Percentiles rank a stretch among this genome's conserved stretches.
Evolutionary conservation across 2,113 vertebrate species (phyloP).

Genomic region (Mohoua ochrocephala): DNA sequence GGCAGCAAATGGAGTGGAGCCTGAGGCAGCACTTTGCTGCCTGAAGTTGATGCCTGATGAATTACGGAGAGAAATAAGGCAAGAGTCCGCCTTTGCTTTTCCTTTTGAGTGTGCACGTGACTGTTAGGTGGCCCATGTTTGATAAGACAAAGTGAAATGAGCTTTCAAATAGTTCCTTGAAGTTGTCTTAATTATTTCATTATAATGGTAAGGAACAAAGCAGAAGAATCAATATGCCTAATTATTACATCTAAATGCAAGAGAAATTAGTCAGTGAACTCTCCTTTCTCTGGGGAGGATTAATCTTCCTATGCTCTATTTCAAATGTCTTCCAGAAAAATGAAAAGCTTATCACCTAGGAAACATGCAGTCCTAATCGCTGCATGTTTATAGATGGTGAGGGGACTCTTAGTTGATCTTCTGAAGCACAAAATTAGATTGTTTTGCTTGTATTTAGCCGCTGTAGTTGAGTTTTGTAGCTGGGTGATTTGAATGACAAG

Average conservation of each 20-base stretch:
- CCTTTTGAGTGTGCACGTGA: not conserved
- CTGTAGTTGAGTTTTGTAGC: not conserved
- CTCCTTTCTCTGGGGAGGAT: constrained; percentile 67
- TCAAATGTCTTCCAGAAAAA: constrained; percentile 67
- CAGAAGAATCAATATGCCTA: constrained; percentile 60
- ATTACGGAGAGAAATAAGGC: not conserved
- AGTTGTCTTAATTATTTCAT: constrained; percentile 60
- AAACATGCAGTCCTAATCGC: constrained; percentile 69
- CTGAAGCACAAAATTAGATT: constrained; percentile 32
- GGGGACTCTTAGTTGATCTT: constrained; percentile 14
- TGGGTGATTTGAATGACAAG: not conserved
- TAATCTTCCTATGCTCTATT: constrained; percentile 69
- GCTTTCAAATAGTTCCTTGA: constrained; percentile 59
- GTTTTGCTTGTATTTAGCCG: not conserved
- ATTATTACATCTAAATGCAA: constrained; percentile 74
- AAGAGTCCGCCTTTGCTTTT: not conserved
- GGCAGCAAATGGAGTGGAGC: constrained; percentile 38
- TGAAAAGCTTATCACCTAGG: constrained; percentile 70
- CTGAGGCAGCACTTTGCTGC: constrained; percentile 31
- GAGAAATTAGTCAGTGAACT: constrained; percentile 68
- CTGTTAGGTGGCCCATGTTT: constrained; percentile 13
- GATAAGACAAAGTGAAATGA: constrained; percentile 41
- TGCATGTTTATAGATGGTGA: constrained; percentile 4
- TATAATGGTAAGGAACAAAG: constrained; percentile 62
- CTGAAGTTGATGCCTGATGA: constrained; percentile 43